Evolutionary conservation across 2,888 invertebrate species (phyloP).

Genomic region (Acheta domesticus): DNA sequence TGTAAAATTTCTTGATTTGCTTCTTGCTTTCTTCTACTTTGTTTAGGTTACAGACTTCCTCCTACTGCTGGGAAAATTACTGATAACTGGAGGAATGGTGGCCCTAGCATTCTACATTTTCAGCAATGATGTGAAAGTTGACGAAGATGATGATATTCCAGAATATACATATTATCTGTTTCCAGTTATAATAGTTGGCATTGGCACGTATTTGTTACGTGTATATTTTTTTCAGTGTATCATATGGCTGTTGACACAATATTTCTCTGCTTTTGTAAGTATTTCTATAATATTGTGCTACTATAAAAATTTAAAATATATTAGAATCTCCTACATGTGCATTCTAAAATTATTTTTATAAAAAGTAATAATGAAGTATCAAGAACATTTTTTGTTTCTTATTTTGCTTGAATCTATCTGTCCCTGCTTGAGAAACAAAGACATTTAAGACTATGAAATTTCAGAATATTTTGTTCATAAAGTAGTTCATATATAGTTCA

Average conservation of each 20-base stretch:
- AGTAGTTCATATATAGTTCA: too few relatives aligned
- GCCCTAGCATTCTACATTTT: constrained; percentile 73
- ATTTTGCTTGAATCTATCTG: too few relatives aligned
- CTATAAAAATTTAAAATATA: background rate
- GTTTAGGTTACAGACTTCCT: constrained; percentile 82
- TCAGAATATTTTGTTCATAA: too few relatives aligned
- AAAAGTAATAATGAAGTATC: too few relatives aligned
- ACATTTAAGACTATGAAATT: too few relatives aligned
- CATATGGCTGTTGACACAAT: constrained; percentile 96
- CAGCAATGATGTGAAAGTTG: constrained; percentile 53
- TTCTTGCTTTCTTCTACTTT: background rate
- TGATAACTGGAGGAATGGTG: constrained; percentile 78
- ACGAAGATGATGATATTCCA: constrained; percentile 53
- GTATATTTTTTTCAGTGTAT: constrained; percentile 91
- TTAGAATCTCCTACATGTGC: too few relatives aligned
- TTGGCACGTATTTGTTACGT: constrained; percentile 84
- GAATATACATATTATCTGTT: constrained; percentile 71
- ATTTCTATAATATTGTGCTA: background rate
- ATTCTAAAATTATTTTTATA: too few relatives aligned
- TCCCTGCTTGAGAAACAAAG: too few relatives aligned
- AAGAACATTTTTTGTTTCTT: too few relatives aligned
- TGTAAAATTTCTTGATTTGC: background rate
- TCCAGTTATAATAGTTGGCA: constrained; percentile 76
- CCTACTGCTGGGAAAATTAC: constrained; percentile 83
- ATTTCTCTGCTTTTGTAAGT: constrained; percentile 93